These are phyloP conservation scores for Micrastur ruficollis DNA, from an alignment of 2,797 vertebrate species.

Conservation along the genomic window DNA sequence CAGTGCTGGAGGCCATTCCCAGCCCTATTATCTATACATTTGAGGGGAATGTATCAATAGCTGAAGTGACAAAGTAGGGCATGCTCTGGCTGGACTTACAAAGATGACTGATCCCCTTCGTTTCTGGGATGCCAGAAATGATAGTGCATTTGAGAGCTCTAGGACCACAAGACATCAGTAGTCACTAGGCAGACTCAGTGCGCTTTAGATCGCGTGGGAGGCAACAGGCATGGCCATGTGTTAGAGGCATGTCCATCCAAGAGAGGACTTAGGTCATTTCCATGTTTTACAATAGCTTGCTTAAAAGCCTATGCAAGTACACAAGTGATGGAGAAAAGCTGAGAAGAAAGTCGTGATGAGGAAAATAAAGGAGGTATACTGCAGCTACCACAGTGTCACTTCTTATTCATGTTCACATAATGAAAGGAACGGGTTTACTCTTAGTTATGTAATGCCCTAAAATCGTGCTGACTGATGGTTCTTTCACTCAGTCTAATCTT, in stretches of 20 bases:
- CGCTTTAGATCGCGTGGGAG: not conserved
- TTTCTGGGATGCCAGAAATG: not conserved
- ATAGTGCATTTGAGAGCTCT: not conserved
- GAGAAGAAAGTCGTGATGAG: not conserved
- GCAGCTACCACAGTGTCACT: not conserved
- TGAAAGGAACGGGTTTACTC: not conserved
- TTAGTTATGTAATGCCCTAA: not conserved
- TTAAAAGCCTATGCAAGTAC: not conserved
- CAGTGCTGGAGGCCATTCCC: not conserved
- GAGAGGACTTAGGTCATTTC: not conserved
- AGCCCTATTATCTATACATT: not conserved
- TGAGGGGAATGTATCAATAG: not conserved
- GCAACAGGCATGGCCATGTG: not conserved
- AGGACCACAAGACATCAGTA: not conserved
- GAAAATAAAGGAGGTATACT: not conserved
- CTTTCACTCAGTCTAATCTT: not conserved
- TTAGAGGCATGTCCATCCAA: not conserved
- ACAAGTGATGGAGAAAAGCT: not conserved
- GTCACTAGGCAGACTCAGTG: not conserved
- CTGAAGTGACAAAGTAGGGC: not conserved
- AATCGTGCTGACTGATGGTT: not conserved
- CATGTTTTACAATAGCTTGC: not conserved
- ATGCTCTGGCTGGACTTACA: not conserved
- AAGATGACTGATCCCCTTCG: not conserved
- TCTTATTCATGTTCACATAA: not conserved